A percentile compares a stretch with the other conserved stretches of the same genome.
These are phyloP conservation scores for Pimephales promelas DNA, from an alignment of 2,113 vertebrate species.

Conservation along the genomic window DNA sequence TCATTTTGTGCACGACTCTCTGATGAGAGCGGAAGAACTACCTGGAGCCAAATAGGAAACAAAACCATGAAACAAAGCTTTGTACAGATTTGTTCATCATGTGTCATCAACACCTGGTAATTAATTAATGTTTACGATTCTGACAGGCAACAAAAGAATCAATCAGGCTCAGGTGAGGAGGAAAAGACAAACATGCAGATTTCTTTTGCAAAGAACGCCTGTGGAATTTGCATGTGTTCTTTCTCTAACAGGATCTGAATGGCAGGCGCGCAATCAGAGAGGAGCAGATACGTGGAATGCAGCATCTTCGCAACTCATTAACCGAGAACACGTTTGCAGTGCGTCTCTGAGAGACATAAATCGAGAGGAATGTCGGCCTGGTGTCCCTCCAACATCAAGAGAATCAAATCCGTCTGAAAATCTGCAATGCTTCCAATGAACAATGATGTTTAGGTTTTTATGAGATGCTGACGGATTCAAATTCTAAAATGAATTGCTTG, in stretches of 20 bases:
- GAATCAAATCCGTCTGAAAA: slow-evolving; percentile 12
- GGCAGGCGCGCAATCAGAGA: background rate
- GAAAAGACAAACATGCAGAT: background rate
- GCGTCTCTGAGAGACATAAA: background rate
- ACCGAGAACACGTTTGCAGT: slow-evolving; percentile 16
- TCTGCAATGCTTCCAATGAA: background rate
- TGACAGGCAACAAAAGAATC: slow-evolving; percentile 1
- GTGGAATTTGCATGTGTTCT: background rate
- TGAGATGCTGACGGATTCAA: background rate
- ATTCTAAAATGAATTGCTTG: background rate
- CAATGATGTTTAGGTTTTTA: background rate
- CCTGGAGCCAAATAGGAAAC: slow-evolving; percentile 22
- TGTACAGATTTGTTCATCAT: background rate
- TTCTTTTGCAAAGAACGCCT: background rate
- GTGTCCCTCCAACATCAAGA: background rate
- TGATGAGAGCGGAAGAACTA: slow-evolving; percentile 16
- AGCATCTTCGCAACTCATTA: slow-evolving; percentile 23
- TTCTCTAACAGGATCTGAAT: background rate
- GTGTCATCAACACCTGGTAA: background rate
- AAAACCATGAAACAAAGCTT: background rate
- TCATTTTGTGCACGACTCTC: slow-evolving; percentile 17
- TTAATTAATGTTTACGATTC: slow-evolving; percentile 5
- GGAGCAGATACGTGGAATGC: background rate
- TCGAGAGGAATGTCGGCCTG: slow-evolving; percentile 22
- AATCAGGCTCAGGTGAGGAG: slow-evolving; percentile 19